phyloP scores from a whole-genome alignment of 2,113 vertebrate genomes.

The Chaetorhynchus papuensis region DNA sequence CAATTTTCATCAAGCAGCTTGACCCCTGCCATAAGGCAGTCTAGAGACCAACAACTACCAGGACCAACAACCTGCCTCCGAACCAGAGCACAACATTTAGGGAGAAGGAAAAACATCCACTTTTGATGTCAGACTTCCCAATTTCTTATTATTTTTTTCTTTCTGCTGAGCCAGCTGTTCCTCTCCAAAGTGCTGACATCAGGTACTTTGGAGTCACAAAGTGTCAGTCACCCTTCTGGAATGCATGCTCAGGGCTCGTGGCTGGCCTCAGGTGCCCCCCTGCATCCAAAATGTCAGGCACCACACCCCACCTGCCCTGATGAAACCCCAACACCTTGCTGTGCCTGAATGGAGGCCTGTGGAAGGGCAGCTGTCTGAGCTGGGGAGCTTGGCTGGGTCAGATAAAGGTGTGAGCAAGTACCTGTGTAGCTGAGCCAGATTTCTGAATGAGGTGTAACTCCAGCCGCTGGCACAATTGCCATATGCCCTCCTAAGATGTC shows the following conservation, averaged over 20 bases:
- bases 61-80: neutral
- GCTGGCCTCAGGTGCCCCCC: neutral
- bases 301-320: fast-evolving
- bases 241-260: neutral
- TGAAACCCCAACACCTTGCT: neutral
- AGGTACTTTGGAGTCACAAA: neutral
- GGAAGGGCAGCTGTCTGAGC: neutral
- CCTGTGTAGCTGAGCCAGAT: neutral
- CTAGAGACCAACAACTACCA: neutral
- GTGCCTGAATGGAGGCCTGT: neutral
- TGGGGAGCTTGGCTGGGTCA: neutral
- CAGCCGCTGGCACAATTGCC: neutral
- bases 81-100: neutral
- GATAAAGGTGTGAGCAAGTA: neutral
- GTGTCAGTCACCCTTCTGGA: fast-evolving
- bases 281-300: neutral
- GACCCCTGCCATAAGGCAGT: neutral
- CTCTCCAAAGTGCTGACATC: neutral
- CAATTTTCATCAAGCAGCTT: neutral
- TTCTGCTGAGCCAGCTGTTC: neutral
- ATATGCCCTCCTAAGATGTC: neutral
- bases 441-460: neutral
- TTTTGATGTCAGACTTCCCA: neutral
- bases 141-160: neutral
- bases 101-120: neutral